Conservation (phyloP, 2,888 invertebrate genomes). For the Hypsopygia costalis region DNA sequence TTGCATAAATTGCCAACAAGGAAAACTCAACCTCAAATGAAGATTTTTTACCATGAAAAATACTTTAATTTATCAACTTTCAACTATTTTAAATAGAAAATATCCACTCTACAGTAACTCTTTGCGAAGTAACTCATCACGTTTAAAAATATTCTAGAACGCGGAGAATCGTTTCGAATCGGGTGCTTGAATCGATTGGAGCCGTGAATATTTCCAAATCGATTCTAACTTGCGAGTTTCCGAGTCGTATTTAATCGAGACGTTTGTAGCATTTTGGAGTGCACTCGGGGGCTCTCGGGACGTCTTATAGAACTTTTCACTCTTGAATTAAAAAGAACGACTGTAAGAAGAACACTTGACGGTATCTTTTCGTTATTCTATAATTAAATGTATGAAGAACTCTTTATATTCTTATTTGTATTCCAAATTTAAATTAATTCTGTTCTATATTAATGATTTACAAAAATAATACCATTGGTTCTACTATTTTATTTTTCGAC, state of each 20-base stretch:
- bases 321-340: not conserved
- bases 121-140: not conserved
- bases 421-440: too few relatives aligned
- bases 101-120: too few relatives aligned
- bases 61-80: too few relatives aligned
- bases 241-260: constrained; percentile 4
- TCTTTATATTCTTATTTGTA: too few relatives aligned
- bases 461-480: too few relatives aligned
- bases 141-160: not conserved
- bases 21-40: too few relatives aligned
- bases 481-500: too few relatives aligned
- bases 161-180: not conserved
- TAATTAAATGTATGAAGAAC: constrained; percentile 1
- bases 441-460: too few relatives aligned
- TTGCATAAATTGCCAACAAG: too few relatives aligned
- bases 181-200: not conserved
- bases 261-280: constrained; percentile 6
- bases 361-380: not conserved
- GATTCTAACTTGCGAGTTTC: constrained; percentile 2
- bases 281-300: not conserved
- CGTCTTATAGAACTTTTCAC: not conserved
- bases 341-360: not conserved
- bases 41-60: too few relatives aligned
- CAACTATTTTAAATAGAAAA: too few relatives aligned
- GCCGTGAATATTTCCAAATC: constrained; percentile 6